phyloP scores from a whole-genome alignment of 2,113 vertebrate genomes.

The Myotis davidii region DNA sequence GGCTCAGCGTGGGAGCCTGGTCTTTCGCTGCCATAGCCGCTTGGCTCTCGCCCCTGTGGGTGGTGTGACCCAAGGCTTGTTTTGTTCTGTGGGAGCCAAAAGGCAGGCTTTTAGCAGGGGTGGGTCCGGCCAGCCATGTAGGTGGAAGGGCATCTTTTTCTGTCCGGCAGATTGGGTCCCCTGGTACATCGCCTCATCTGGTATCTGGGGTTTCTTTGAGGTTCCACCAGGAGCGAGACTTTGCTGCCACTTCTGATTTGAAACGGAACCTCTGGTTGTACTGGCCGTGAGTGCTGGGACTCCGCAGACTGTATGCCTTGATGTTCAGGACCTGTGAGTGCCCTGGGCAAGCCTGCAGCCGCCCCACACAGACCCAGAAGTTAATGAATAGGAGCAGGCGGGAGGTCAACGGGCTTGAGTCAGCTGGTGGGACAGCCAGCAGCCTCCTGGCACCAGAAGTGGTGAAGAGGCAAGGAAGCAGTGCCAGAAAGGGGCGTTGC shows the following conservation, averaged over 20 bases:
- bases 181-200: background rate
- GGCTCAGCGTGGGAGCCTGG: background rate
- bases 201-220: background rate
- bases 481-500: slow-evolving; percentile 34
- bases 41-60: background rate
- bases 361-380: background rate
- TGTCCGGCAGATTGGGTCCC: background rate
- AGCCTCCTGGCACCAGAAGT: background rate
- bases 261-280: background rate
- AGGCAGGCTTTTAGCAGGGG: slow-evolving; percentile 40
- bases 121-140: slow-evolving; percentile 7
- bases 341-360: background rate
- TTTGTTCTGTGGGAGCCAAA: slow-evolving; percentile 27
- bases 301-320: background rate
- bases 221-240: background rate
- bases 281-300: background rate
- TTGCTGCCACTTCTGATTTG: background rate
- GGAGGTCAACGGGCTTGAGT: slow-evolving; percentile 2
- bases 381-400: slow-evolving; percentile 31
- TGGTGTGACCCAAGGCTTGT: slow-evolving; percentile 42
- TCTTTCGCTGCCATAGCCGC: slow-evolving; percentile 15
- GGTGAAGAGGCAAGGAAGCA: background rate
- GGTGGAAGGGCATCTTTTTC: slow-evolving; percentile 35
- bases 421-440: background rate
- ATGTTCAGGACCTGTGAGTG: background rate